Evolutionary conservation across 2,888 invertebrate species (phyloP).

Genomic region (Sesia bembeciformis): DNA sequence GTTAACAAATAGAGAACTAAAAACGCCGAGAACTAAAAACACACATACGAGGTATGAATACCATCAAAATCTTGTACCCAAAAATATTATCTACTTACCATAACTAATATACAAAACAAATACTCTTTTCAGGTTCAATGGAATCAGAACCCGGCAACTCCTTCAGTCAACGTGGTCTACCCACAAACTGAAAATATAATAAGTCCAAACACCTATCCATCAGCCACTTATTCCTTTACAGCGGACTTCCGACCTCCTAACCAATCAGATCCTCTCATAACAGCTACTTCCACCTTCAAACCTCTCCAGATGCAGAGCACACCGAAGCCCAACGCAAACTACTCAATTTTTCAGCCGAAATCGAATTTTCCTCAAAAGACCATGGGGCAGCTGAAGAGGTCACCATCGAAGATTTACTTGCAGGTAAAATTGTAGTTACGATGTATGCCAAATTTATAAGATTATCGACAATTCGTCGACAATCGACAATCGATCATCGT

Average conservation of each 20-base stretch:
- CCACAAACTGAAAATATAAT: constrained; percentile 77
- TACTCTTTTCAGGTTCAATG: constrained; percentile 77
- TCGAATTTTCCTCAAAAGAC: constrained; percentile 40
- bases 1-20: too few relatives aligned
- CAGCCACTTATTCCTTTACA: constrained; percentile 87
- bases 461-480: too few relatives aligned
- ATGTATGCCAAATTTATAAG: too few relatives aligned
- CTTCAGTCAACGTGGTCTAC: constrained; percentile 78
- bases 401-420: constrained; percentile 49
- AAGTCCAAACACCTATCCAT: constrained; percentile 78
- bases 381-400: constrained; percentile 49
- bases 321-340: constrained; percentile 53
- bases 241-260: constrained; percentile 83
- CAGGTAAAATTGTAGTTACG: constrained; percentile 15
- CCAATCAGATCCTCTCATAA: constrained; percentile 72
- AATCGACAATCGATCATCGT: too few relatives aligned
- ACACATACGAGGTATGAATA: too few relatives aligned
- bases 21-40: too few relatives aligned
- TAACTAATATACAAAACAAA: background rate
- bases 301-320: constrained; percentile 64
- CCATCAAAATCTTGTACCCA: too few relatives aligned
- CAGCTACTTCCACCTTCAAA: constrained; percentile 72
- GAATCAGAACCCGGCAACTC: constrained; percentile 77
- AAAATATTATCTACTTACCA: too few relatives aligned
- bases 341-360: constrained; percentile 60